phyloP scores from a whole-genome alignment of 2,888 invertebrate species.

The Tachina lurida region DNA sequence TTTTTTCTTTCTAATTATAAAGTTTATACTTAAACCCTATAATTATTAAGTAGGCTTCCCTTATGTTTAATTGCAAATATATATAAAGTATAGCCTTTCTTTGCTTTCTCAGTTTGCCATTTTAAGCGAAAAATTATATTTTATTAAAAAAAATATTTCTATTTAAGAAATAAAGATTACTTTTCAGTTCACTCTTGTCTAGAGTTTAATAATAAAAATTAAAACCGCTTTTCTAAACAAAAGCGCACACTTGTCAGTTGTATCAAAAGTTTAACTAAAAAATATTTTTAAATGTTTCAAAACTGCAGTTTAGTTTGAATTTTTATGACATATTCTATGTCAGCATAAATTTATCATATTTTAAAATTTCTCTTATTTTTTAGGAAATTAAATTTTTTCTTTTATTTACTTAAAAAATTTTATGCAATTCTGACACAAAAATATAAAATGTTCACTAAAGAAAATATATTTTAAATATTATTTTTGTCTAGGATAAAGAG shows the following conservation, averaged over 20 bases:
- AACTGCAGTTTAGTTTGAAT: not conserved
- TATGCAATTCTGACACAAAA: conserved; percentile 18
- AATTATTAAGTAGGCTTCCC: too few relatives aligned
- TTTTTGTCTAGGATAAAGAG: not conserved
- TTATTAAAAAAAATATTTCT: too few relatives aligned
- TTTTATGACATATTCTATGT: not conserved
- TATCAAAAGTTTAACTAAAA: conserved; percentile 19
- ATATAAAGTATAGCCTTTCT: too few relatives aligned
- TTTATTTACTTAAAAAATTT: conserved; percentile 23
- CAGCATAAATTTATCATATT: not conserved
- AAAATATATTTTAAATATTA: conserved; percentile 30
- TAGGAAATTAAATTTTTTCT: not conserved
- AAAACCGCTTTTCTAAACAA: not conserved
- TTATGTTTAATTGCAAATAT: too few relatives aligned
- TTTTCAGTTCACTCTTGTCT: not conserved
- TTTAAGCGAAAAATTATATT: too few relatives aligned
- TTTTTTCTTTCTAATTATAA: too few relatives aligned
- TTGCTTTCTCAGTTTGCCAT: too few relatives aligned
- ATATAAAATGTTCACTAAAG: conserved; percentile 29
- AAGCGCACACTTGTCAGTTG: conserved; percentile 19
- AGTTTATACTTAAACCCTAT: too few relatives aligned
- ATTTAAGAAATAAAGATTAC: not conserved
- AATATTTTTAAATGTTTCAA: conserved; percentile 31
- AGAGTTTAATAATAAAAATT: not conserved
- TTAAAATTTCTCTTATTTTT: conserved; percentile 14